Evolutionary conservation across 2,888 invertebrate genomes (phyloP), one percentile per base, ranked within the genome.

Genomic region (Pherbina coryleti): DNA sequence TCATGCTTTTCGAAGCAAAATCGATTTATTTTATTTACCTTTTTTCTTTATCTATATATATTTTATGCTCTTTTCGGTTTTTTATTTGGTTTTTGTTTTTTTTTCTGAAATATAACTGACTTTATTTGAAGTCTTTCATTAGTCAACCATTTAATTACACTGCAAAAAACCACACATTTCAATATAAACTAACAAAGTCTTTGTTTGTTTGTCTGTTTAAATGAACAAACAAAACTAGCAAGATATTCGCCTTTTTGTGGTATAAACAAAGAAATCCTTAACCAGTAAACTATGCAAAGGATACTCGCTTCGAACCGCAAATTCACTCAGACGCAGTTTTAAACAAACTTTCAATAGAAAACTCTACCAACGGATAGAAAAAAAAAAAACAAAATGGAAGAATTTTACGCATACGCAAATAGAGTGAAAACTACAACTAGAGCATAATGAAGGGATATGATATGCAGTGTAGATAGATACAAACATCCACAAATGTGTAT

Each of bases 311-410:
- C 3, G 17, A 69, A 57, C 71, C 71, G 71, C 71, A 71, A 71
- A 71, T 71, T 71, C 34, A 71, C 57, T 71, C 71, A 71, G 71
- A 71, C 53, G 55, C 55, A 71, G 28, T 55, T 55, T 53, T 55
- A 55, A 31, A 19, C 55, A 71, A 71, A 55, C 71, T 34, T 37
- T 66, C 7, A 4, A 53, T 9, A 44, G 5, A 8, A n/a, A 67
- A 49, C 14, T 22, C 9, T 22, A 31, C 8, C 11, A 25, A 51
- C 22, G 25, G 17, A 28, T 25, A 51, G 17, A 17, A 28, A 67
- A 44, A 44, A 49, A 67, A n/a, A 44, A 51, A 70, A 7, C 14
- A 70, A 28, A 25, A 34, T 19, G 19, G 28, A 9, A 7, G 11
- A 66, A 44, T 44, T 55, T 70, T 55, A 55, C 55, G 55, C 70